Evolutionary conservation across 2,888 invertebrate genomes (phyloP), one percentile per base, ranked within the genome.

Genomic region (Acronicta psi): DNA sequence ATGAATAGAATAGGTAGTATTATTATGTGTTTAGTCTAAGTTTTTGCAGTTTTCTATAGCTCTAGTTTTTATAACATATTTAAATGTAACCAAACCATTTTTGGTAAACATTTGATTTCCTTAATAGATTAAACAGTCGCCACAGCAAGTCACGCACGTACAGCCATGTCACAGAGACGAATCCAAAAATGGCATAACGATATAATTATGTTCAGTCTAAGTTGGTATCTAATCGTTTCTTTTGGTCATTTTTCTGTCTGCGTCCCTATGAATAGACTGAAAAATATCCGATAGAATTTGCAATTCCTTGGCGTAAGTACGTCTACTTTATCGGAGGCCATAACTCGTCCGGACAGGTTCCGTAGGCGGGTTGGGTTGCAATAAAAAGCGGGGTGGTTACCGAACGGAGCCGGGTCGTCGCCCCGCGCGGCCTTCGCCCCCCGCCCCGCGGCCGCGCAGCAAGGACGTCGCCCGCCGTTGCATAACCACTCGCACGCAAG

Each of bases 391-490:
- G 84, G 85, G 84, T 86, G 78, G 84, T 83, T 82, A 77, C 76
- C 77, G 80, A 76, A 79, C 77, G 77, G 63, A 66, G 77, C 46
- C 60, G 77, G 92, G 91, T 92, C 90, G 87, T 79, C 85, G 92
- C 79, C 88, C 83, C 81, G 68, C 65, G 79, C 92, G 92, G 91
- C 92, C 93, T 91, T 92, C 92, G 87, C 81, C 85, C 84, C 78
- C 80, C 81, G 81, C 80, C 80, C 79, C 77, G 69, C 77, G 72
- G 69, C 75, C 78, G 74, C 77, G 69, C 80, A 71, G 83, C 89
- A 93, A 93, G 93, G 93, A 92, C 93, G 92, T 84, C 89, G 86
- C 86, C 83, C 84, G 85, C 76, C 75, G 84, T 93, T 93, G 90
- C 93, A 91, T 93, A 93, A 93, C 89, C 86, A 79, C 79, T 78